Base-by-base conservation (phyloP, 2,113 vertebrate genomes). In the Cyanoderma ruficeps region DNA sequence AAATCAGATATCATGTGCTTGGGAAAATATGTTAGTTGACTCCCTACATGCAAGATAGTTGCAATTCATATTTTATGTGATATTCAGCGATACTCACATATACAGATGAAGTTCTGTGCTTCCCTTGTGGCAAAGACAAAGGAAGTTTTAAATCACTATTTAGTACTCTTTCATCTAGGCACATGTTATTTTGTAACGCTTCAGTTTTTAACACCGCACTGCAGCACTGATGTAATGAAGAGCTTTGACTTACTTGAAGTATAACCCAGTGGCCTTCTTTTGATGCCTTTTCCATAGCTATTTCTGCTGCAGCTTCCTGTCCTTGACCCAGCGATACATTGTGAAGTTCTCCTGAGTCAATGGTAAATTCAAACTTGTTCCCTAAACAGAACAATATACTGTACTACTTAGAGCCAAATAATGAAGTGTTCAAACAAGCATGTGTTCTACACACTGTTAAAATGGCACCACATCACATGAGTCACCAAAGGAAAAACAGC, bases 211-310 rank as follows among this genome's bases (percentile, higher is more conserved):
- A 83, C 90, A 86, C 92, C 49, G 90, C 94, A 96, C 37, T 93
- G 95, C 92, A 92, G 96, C 78, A 64, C 97, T 96, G 96, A 94
- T 97, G 96, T 94, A 97, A 97, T 64, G 83, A 97, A 97, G 96
- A 95, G 92, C 91, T 95, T 92, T 83, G 82, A 83, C 94, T 97
- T 97, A 98, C 98, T 98, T 99, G 98, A 97, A 99, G 95, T 96
- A 98, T 98, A 97, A 99, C 98, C 98, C 98, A 98, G 94, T 99
- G 98, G 82, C 98, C 99, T 97, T 98, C 98, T 98, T 98, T 98
- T 94, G 99, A 98, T 96, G 98, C 97, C 79, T 98, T 98, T 97
- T 98, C 97, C 98, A 98, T 96, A 75, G 98, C 98, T 91, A 98
- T 97, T 98, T 98, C 98, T 94, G 98, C 98, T 89, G 95, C 98